Base-by-base conservation (phyloP, 2,113 vertebrate species). In the Madoqua kirkii region DNA sequence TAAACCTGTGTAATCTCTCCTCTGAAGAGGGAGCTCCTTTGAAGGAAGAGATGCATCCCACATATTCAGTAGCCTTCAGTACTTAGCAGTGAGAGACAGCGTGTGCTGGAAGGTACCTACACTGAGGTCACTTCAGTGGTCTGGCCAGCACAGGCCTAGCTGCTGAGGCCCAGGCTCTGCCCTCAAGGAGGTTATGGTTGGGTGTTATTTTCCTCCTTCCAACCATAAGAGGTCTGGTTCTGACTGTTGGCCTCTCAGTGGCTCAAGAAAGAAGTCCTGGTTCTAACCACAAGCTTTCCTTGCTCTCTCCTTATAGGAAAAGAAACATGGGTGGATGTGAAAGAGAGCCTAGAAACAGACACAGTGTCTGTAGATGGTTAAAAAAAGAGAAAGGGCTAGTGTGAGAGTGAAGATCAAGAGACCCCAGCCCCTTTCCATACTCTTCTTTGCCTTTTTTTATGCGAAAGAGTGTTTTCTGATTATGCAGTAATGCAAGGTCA, bases 1-100 rank as follows among this genome's bases (percentile, higher is more conserved):
- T 78, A 90, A 96, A 96, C 94, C 54, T 86, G 50, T 79, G 89
- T 71, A 29, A 33, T 59, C 57, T 50, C 76, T 62, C 60, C 64
- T 83, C 85, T 40, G 33, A 57, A 92, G 94, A 90, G 17, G 10
- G 29, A 86, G 59, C 33, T 57, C 31, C 86, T 86, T 57, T 45
- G 59, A 87, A 84, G 93, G 81, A 90, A 94, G 54, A 16, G 48
- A n/a, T 12, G 1, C 19, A 60, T 48, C 15, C 62, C 31, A 5
- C 60, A 55, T 43, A 71, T 25, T 81, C 52, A 54, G 64, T n/a
- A 93, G 64, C n/a, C 19, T 29, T 79, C 2, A 0, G 2, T 55
- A 17, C 54, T 43, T 15, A 50, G 14, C 19, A 23, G 12, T 31
- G 81, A 86, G 74, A 84, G 40, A 14, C 12, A 2, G 40, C 7